These are phyloP conservation scores for Melangyna quadrimaculata DNA, from an alignment of 2,888 invertebrate species.

Conservation along the genomic window DNA sequence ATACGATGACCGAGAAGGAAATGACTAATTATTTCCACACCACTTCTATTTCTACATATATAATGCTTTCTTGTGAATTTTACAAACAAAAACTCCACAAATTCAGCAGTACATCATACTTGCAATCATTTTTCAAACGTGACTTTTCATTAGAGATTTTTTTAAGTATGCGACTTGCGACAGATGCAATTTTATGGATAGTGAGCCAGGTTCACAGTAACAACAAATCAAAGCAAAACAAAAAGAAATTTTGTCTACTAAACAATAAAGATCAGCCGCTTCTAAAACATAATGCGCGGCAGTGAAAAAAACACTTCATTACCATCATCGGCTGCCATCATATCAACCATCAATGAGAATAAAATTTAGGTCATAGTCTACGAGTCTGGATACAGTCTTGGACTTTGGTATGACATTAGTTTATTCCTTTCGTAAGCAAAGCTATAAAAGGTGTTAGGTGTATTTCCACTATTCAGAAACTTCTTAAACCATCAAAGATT, in stretches of 20 bases:
- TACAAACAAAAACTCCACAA: not conserved
- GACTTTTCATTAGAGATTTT: not conserved
- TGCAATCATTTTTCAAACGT: constrained; percentile 26
- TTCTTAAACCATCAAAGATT: not conserved
- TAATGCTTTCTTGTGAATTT: not conserved
- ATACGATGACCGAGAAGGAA: not conserved
- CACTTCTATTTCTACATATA: too few relatives aligned
- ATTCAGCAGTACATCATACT: not conserved
- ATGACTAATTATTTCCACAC: not conserved
- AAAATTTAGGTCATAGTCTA: constrained; percentile 38
- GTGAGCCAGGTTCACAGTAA: constrained; percentile 34
- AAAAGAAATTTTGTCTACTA: constrained; percentile 1
- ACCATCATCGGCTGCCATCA: not conserved
- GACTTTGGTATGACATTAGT: constrained; percentile 22
- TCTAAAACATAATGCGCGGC: not conserved
- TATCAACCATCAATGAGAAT: constrained; percentile 14
- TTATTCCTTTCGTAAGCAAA: not conserved
- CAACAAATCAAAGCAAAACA: not conserved
- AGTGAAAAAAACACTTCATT: not conserved
- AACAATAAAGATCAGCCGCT: constrained; percentile 36
- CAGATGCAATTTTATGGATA: constrained; percentile 1
- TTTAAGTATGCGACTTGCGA: not conserved
- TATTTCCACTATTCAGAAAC: not conserved
- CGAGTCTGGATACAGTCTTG: constrained; percentile 24
- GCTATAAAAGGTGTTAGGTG: constrained; percentile 29